Base-by-base conservation (phyloP, 2,888 invertebrate genomes). In the Euzetes globulus region DNA sequence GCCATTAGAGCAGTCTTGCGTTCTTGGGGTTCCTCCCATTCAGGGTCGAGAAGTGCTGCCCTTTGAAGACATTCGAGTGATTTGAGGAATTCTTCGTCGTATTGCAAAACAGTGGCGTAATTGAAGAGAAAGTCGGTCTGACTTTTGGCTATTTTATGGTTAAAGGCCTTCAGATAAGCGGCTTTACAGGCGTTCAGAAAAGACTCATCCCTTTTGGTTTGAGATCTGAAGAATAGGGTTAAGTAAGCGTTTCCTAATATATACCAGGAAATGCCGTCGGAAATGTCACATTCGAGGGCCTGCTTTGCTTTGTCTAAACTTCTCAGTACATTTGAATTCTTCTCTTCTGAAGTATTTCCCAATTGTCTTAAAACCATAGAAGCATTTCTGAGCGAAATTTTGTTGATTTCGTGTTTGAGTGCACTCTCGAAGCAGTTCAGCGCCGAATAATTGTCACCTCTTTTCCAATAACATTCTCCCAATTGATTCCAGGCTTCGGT, bases 381-480 rank as follows among this genome's bases (percentile, higher is more conserved):
- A 55, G 93, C 85, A 81, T 90, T 91, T 72, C 92, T 85, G 58
- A 93, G 84, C 0, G 92, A 88, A 27, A 89, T 84, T 80, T 90
- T 89, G 82, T 91, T 90, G 79, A 87, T 87, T 90, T 91, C 83
- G 79, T 84, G 83, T 77, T 80, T 81, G 4, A 84, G 79, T 17
- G 84, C 92, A 71, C 90, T 89, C 79, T 88, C 87, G 82, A 93
- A 93, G 82, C 92, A 92, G 79, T 89, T 90, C 80, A 88, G 89
- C 0, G 94, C 91, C 80, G 90, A 90, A 77, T 87, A 86, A 7
- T 91, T 84, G 80, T 93, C 90, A 80, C 89, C 87, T 80, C 90
- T 90, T 83, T 93, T 93, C 89, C 91, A 92, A 81, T 91, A 91
- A 80, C 90, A 90, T 82, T 92, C 92, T 0, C 94, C 94, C 0